Base-by-base conservation (phyloP, 1,140 invertebrate species). In the Drosophila varians region DNA sequence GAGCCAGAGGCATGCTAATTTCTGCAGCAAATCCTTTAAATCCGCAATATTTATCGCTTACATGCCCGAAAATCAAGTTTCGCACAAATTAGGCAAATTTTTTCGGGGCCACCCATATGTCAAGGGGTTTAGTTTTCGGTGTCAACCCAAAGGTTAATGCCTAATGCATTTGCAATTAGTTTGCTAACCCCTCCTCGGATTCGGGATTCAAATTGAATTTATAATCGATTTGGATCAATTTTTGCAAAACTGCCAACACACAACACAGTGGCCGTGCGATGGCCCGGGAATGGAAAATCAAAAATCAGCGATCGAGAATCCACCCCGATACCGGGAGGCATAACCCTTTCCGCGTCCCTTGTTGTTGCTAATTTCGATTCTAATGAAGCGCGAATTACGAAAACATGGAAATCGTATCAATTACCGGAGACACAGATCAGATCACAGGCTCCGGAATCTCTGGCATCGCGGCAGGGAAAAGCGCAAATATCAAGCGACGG, bases 81-180 rank as follows among this genome's bases (percentile, higher is more conserved):
- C 62, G 62, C 51, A 34, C 56, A 77, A 71, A 84, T 84, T 84
- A 84, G 80, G 74, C 64, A 83, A 83, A 83, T 80, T 51, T 53
- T 14, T 9, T 1, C 18, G 28, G 52, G 60, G 55, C 57, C 64
- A 64, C 26, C 48, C 47, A 40, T 66, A 54, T 62, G 45, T 38
- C 42, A 36, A 65, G 62, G 73, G 47, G 62, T 34, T 66, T 43
- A 51, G 16, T 34, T 9, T 28, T 53, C 25, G 9, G 23, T 55
- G 53, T 55, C 25, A 26, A 42, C 9, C 73, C 73, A 77, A 78
- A 78, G 77, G 74, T 72, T 84, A 78, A 60, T 75, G 68, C 74
- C 60, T 64, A 84, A 86, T 86, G 82, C 73, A 87, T 87, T 80
- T 51, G 80, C 82, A 86, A 86, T 86, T 87, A 86, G 80, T 77